A percentile compares a stretch with the other conserved stretches of the same genome.
Conservation (phyloP, 2,888 invertebrate genomes). For the Hydraecia micacea region DNA sequence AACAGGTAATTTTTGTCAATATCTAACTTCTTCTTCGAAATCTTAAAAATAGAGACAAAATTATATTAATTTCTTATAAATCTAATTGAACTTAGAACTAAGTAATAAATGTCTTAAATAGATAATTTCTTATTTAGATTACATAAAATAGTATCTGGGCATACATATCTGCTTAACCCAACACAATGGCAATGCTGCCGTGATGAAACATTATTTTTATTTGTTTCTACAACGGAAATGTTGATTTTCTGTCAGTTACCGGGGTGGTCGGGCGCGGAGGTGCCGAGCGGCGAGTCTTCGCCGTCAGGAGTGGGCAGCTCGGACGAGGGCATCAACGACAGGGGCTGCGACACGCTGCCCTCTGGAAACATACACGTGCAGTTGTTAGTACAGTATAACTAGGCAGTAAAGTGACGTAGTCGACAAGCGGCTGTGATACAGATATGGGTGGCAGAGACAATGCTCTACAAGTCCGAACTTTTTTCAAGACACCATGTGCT, state of each 20-base stretch:
- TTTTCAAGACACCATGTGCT: not conserved
- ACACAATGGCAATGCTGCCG: too few relatives aligned
- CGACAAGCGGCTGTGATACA: not conserved
- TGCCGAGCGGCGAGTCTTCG: constrained; percentile 77
- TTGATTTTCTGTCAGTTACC: constrained; percentile 64
- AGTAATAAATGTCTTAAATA: not conserved
- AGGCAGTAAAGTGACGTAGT: not conserved
- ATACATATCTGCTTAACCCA: too few relatives aligned
- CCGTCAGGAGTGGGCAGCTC: constrained; percentile 82
- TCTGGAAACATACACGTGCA: constrained; percentile 69
- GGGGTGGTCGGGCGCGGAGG: constrained; percentile 74
- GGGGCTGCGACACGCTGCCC: constrained; percentile 74
- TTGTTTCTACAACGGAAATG: not conserved
- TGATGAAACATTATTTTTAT: not conserved
- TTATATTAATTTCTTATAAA: not conserved
- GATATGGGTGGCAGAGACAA: not conserved
- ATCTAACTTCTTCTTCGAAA: not conserved
- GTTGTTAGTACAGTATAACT: not conserved
- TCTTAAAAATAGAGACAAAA: not conserved
- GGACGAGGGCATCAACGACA: constrained; percentile 82
- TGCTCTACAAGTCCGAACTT: not conserved
- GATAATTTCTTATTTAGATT: not conserved
- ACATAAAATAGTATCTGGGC: not conserved
- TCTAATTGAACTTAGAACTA: not conserved
- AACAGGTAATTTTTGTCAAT: not conserved